phyloP scores from a whole-genome alignment of 53 echinoderm and acorn worm genomes.

The Stichopus horrens region DNA sequence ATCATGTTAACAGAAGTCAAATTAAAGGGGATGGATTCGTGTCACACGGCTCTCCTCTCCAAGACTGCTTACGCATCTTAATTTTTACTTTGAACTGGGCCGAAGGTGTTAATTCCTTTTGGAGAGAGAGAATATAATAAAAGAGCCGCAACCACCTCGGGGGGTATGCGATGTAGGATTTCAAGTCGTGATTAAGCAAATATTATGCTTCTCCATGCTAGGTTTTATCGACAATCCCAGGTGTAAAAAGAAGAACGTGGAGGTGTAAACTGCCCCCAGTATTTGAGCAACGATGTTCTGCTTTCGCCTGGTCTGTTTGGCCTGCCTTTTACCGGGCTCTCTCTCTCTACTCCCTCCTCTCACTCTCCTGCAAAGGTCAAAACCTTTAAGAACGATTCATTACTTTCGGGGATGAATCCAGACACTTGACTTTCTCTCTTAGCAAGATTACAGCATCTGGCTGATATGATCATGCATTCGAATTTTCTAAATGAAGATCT shows the following conservation, averaged over 20 bases:
- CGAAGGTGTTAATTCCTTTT: slow-evolving; percentile 14
- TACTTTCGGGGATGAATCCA: not conserved
- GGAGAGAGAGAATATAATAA: not conserved
- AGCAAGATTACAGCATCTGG: not conserved
- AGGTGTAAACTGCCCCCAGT: not conserved
- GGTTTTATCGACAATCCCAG: not conserved
- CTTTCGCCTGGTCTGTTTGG: not conserved
- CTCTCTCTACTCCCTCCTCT: not conserved
- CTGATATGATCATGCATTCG: not conserved
- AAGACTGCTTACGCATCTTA: slow-evolving; percentile 5
- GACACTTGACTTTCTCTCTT: not conserved
- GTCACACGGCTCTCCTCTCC: slow-evolving; percentile 5
- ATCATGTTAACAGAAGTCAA: slow-evolving; percentile 11
- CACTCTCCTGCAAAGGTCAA: not conserved
- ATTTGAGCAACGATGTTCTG: not conserved
- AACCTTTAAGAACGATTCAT: not conserved
- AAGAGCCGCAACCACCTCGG: not conserved
- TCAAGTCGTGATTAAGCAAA: slow-evolving; percentile 35
- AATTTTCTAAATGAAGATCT: not conserved
- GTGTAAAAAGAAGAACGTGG: not conserved
- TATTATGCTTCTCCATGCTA: not conserved
- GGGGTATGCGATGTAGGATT: not conserved
- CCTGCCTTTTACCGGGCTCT: not conserved
- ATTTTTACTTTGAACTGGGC: slow-evolving; percentile 6
- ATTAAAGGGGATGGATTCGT: not conserved